Evolutionary conservation across 23 tunicate genomes (phyloP).

Genomic region (Ascidia mentula): DNA sequence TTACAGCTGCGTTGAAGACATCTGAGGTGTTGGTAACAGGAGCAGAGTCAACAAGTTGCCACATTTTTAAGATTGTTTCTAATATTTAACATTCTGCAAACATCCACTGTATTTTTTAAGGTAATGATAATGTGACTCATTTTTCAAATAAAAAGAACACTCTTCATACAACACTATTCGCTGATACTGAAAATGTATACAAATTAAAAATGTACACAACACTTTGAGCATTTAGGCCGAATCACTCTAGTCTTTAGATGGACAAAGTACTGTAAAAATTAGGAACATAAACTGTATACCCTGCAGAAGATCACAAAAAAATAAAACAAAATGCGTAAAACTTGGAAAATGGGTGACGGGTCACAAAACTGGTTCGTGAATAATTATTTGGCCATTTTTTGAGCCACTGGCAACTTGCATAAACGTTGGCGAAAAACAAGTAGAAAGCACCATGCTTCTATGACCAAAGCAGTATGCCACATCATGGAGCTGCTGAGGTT

Average conservation of each 20-base stretch:
- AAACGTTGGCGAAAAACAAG: slow-evolving; percentile 62
- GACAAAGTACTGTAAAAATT: no score
- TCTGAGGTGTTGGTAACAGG: background rate
- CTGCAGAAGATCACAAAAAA: no score
- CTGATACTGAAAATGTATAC: no score
- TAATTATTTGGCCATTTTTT: slow-evolving; percentile 45
- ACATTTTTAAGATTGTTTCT: background rate
- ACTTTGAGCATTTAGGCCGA: no score
- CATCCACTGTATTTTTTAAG: no score
- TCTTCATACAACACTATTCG: no score
- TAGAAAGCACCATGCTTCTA: slow-evolving; percentile 47
- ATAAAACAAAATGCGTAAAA: background rate
- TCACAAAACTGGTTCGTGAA: slow-evolving; percentile 50
- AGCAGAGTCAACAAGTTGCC: background rate
- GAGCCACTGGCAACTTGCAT: slow-evolving; percentile 82
- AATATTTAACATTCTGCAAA: no score
- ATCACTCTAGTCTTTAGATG: no score
- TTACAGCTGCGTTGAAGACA: slow-evolving; percentile 23
- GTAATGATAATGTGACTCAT: no score
- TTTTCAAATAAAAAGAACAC: no score
- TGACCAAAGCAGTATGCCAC: slow-evolving; percentile 70
- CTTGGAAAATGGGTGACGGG: background rate
- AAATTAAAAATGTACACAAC: no score
- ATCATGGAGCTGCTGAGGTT: slow-evolving; percentile 13
- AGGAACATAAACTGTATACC: no score